Evolutionary conservation across 30 jellyfish, hydroid and myxozoan species (phyloP), one percentile per base, ranked within the genome.

Genomic region (Aurelia aurita): DNA sequence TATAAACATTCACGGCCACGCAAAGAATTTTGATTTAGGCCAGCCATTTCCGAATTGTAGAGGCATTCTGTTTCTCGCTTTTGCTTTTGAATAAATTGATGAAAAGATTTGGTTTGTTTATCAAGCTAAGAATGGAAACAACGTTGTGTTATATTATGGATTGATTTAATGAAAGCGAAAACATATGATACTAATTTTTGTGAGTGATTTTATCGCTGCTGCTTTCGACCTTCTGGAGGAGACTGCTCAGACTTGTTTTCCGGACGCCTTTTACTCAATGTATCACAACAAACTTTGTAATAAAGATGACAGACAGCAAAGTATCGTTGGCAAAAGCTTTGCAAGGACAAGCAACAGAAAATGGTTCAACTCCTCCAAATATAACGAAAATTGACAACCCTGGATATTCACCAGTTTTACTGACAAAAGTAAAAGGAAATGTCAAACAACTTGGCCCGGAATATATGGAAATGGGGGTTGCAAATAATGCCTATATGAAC

Each of bases 391-490:
- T 39, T 15, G 16, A 39, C 14, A 74, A 74, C 39, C 74, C 74
- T 0, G 60, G 86, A 5, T 74, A 74, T 34, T 74, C 86, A 10
- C 86, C 86, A 12, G 62, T 74, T 1, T 62, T 74, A 1, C 60
- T 58, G 47, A 74, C 57, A n/a, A 54, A 57, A 29, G 22, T n/a
- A 10, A 44, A 62, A 12, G 74, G 20, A 19, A 58, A 57, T 9
- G 26, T 7, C 49, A 19, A 39, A 45, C 18, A 19, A 22, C 62
- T 16, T n/a, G 86, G 60, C 34, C 60, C 75, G 23, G 64, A 49
- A 13, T 74, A 74, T 32, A 59, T 49, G 75, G 86, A 74, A 25
- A 74, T 74, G 86, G 86, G 86, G 0, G 60, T 59, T 1, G 16
- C 25, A 16, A 74, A 74, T 55, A 25, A 27, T 74, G 86, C 59